Conservation (phyloP, 2,797 vertebrate species). For the Periparus ater region DNA sequence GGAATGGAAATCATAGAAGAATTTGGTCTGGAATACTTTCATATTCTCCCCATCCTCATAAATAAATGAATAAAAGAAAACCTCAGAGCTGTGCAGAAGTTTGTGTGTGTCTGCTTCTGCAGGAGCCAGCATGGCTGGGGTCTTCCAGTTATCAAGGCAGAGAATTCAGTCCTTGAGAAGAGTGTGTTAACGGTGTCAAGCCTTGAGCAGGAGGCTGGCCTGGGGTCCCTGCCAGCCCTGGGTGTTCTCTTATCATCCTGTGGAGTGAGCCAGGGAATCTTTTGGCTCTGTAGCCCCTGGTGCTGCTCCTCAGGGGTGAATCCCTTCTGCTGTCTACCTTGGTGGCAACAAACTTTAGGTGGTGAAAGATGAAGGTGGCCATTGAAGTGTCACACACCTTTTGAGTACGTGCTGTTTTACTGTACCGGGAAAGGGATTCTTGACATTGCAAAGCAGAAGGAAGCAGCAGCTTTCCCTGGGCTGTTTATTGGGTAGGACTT, state of each 20-base stretch:
- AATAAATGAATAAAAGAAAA: constrained; percentile 1
- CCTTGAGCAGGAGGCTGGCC: not conserved
- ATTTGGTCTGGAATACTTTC: not conserved
- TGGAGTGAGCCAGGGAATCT: not conserved
- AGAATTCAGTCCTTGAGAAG: rapidly evolving
- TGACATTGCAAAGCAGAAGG: not conserved
- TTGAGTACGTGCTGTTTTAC: rapidly evolving
- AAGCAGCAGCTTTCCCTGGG: not conserved
- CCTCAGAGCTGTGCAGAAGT: not conserved
- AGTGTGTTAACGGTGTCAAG: rapidly evolving
- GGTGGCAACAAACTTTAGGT: not conserved
- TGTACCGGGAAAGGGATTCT: not conserved
- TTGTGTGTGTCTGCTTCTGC: not conserved
- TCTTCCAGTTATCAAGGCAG: not conserved
- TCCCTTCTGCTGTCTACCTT: not conserved
- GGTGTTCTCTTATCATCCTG: rapidly evolving
- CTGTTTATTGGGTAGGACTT: not conserved
- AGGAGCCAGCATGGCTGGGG: not conserved
- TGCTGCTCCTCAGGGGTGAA: not conserved
- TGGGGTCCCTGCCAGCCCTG: not conserved
- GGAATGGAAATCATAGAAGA: not conserved
- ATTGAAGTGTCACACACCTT: not conserved
- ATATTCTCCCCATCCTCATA: not conserved
- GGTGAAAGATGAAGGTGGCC: not conserved
- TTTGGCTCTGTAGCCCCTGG: not conserved